Base-by-base conservation (phyloP, 2,888 invertebrate genomes). In the Eucera pruinosa region DNA sequence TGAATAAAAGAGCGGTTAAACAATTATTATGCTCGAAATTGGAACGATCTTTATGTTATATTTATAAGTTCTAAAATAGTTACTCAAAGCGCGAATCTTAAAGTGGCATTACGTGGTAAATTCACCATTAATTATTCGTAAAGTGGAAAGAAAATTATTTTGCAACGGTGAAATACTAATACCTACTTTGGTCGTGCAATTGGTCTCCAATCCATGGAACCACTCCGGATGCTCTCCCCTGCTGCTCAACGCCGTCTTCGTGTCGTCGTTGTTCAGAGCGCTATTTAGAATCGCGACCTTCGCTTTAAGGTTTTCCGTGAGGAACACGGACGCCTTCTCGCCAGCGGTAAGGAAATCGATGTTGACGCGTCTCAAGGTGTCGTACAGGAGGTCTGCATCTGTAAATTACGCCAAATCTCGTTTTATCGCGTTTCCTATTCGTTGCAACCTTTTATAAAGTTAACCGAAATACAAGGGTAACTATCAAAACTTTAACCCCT, bases 381-480 rank as follows among this genome's bases (percentile, higher is more conserved):
- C 95, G 89, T 96, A 96, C 87, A 95, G 94, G 89, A 95, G 93
- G 91, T 96, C 96, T 80, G 96, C 96, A 86, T 96, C 96, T 95
- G 90, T 27, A 73, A 72, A 25, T 62, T 1, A 60, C 23, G 15
- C 39, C 4, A 6, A n/a, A n/a, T 48, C 45, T 25, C 2, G 45
- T n/a, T 27, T 45, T 43, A 18, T 45, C 20, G 18, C n/a, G n/a
- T 20, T 39, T 43, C 11, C 13, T 15, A 23, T 43, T 11, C 30
- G 13, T 5, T n/a, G n/a, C n/a, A n/a, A n/a, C n/a, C n/a, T n/a
- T n/a, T n/a, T n/a, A n/a, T n/a, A n/a, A n/a, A n/a, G n/a, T n/a
- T n/a, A n/a, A n/a, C n/a, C n/a, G n/a, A n/a, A n/a, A n/a, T n/a
- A n/a, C n/a, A n/a, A n/a, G n/a, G n/a, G n/a, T n/a, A n/a, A n/a